Evolutionary conservation across 1,140 invertebrate genomes (phyloP).

Genomic region (Aethina tumida): DNA sequence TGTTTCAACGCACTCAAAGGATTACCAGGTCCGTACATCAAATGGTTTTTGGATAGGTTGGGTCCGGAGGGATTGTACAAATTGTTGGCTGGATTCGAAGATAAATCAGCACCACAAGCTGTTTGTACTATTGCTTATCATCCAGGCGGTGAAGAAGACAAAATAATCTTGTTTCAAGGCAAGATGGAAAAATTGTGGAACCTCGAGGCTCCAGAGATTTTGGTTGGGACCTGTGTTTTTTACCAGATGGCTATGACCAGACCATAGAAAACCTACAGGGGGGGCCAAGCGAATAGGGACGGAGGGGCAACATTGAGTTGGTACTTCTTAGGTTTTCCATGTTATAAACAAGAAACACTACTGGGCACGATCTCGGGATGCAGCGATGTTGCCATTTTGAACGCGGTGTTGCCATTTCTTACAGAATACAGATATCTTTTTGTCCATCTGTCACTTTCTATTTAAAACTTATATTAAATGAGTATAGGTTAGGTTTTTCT

Average conservation of each 20-base stretch:
- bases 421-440: no score
- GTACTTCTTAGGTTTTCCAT: no score
- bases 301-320: no score
- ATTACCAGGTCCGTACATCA: constrained; percentile 94
- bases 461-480: no score
- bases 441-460: no score
- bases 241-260: constrained; percentile 73
- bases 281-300: no score
- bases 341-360: no score
- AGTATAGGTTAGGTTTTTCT: no score
- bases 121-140: constrained; percentile 86
- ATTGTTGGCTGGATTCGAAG: constrained; percentile 76
- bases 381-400: no score
- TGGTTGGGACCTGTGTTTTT: constrained; percentile 96
- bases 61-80: constrained; percentile 72
- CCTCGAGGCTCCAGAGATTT: constrained; percentile 80
- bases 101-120: constrained; percentile 88
- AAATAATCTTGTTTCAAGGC: constrained; percentile 70
- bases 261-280: no score
- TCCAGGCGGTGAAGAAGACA: constrained; percentile 43
- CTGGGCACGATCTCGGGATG: no score
- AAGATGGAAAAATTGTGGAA: constrained; percentile 72
- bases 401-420: no score
- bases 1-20: constrained; percentile 91
- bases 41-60: constrained; percentile 93